Conservation (phyloP, 1,140 invertebrate species). For the Cotesia typhae region DNA sequence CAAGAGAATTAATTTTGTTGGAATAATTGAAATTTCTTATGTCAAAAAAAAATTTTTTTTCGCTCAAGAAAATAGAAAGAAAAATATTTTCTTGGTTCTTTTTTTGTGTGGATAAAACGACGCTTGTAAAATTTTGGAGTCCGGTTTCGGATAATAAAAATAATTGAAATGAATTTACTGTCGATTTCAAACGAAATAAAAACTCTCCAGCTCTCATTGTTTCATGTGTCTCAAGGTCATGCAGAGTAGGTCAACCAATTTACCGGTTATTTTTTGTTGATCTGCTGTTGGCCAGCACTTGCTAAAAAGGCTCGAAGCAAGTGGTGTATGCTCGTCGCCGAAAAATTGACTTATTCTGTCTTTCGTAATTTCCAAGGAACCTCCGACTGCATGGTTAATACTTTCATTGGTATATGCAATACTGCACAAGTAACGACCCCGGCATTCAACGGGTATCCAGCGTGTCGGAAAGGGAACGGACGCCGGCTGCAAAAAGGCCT, state of each 20-base stretch:
- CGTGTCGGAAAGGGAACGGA: constrained; percentile 64
- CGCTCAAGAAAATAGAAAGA: no score
- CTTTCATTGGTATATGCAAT: constrained; percentile 12
- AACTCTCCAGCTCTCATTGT: constrained; percentile 1
- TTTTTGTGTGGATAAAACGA: no score
- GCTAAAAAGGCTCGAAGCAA: constrained; percentile 8
- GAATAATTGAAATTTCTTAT: no score
- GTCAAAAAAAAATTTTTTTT: no score
- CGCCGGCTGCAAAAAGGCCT: constrained; percentile 62
- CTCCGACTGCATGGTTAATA: constrained; percentile 3
- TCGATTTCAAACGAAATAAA: not conserved
- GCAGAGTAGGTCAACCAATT: constrained; percentile 28
- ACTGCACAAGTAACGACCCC: constrained; percentile 25
- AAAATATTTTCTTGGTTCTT: no score
- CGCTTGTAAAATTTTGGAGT: no score
- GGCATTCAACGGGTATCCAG: constrained; percentile 48
- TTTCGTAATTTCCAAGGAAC: constrained; percentile 3
- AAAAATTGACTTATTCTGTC: constrained; percentile 12
- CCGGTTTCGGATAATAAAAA: no score
- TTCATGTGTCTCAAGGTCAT: constrained; percentile 26
- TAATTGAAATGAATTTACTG: constrained; percentile 1
- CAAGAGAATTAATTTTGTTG: no score
- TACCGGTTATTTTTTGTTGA: constrained; percentile 26
- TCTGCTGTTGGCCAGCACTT: not conserved
- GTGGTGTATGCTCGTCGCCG: constrained; percentile 5